Evolutionary conservation across 2,113 vertebrate genomes (phyloP).

Genomic region (Indicator maculatus): DNA sequence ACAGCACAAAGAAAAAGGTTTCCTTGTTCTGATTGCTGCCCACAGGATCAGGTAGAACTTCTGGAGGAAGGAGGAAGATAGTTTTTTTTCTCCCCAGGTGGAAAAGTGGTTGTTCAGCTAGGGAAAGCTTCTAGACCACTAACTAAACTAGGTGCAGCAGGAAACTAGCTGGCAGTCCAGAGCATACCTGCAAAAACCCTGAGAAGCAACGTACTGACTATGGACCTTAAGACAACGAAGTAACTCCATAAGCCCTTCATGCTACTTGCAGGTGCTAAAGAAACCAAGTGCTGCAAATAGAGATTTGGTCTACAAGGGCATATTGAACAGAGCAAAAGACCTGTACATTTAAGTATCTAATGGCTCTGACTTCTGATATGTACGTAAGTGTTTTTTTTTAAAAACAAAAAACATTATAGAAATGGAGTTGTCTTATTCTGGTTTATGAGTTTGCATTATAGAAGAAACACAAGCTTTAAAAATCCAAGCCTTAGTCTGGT

Average conservation of each 20-base stretch:
- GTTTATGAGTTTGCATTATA: background rate
- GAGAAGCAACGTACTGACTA: background rate
- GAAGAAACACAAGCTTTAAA: background rate
- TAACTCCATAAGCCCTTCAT: background rate
- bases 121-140: background rate
- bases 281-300: background rate
- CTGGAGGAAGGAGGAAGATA: constrained; percentile 58
- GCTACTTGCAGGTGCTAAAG: background rate
- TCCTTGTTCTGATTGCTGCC: constrained; percentile 52
- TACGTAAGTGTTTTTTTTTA: background rate
- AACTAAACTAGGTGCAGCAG: background rate
- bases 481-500: background rate
- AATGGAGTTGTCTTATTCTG: background rate
- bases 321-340: background rate
- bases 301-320: background rate
- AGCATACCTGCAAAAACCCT: background rate
- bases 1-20: constrained; percentile 53
- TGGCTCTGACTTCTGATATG: background rate
- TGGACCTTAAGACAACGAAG: background rate
- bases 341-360: background rate
- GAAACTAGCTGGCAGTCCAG: constrained; percentile 1
- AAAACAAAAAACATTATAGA: background rate
- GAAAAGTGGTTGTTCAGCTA: background rate
- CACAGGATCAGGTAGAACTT: constrained; percentile 42
- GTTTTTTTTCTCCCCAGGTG: background rate